Evolutionary conservation across 2,888 invertebrate genomes (phyloP).

Genomic region (Drosophila peninsularis): DNA sequence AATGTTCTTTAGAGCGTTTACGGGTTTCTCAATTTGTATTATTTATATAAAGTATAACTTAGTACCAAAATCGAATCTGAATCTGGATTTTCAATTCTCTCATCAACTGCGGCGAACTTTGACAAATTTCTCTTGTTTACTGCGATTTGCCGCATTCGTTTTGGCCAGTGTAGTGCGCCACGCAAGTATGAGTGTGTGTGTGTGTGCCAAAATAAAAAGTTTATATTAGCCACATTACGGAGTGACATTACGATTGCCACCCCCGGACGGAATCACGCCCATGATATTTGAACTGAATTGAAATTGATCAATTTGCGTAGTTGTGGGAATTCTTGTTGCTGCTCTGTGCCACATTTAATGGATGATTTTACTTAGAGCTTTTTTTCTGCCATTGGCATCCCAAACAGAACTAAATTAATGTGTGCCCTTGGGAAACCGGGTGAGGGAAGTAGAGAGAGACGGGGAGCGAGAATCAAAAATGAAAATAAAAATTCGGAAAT

Average conservation of each 20-base stretch:
- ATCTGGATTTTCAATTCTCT: constrained; percentile 14
- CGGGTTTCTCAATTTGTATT: constrained; percentile 14
- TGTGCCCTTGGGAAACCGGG: constrained; percentile 28
- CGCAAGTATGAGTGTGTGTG: no score
- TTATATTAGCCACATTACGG: constrained; percentile 69
- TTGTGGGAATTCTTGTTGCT: constrained; percentile 68
- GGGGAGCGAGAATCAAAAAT: neutral
- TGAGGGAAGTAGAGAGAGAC: no score
- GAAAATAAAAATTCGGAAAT: constrained; percentile 11
- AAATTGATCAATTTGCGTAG: constrained; percentile 80
- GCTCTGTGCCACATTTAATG: constrained; percentile 63
- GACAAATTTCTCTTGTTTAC: constrained; percentile 28
- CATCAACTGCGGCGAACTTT: constrained; percentile 19
- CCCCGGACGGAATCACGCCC: constrained; percentile 66
- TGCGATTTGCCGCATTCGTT: constrained; percentile 33
- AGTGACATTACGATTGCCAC: constrained; percentile 55
- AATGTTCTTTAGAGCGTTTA: neutral
- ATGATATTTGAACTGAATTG: constrained; percentile 76
- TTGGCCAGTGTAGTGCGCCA: neutral
- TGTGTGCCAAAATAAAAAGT: constrained; percentile 58
- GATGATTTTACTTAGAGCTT: constrained; percentile 55
- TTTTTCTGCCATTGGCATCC: constrained; percentile 10
- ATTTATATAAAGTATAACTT: constrained; percentile 25
- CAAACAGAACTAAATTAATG: constrained; percentile 9
- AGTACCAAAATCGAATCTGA: constrained; percentile 19